Base-by-base conservation (phyloP, 2,888 invertebrate species). In the Carterocephalus palaemon region DNA sequence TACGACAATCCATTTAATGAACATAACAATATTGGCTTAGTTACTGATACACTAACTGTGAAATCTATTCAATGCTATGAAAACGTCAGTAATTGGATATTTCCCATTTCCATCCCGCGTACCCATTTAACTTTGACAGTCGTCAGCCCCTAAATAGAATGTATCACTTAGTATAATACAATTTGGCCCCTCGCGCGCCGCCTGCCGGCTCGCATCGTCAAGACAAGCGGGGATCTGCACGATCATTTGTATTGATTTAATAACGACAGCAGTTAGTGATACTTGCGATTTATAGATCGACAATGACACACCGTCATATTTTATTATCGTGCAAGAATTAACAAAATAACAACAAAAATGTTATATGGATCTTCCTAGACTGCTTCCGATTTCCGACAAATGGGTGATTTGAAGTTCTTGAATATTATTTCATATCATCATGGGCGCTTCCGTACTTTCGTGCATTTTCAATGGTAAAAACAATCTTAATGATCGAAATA, bases 111-210 rank as follows among this genome's bases (percentile, higher is more conserved):
- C 19, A 7, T 9, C 22, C 22, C 33, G 17, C 26, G 34, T 34
- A 34, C 42, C 43, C 43, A 43, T 43, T 43, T 29, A 43, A 43
- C 36, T 43, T 36, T 22, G 37, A 38, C 37, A 45, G 37, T 38
- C 38, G 32, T 37, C 53, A 33, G 53, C 67, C 68, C 69, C 67
- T 61, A 67, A 78, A 75, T 69, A 68, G 70, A 64, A 64, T 67
- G 68, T 76, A 72, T 77, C 79, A 83, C 81, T 83, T 81, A 80
- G 76, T 75, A 65, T 75, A 81, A 81, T 78, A 71, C 66, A 72
- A 75, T 78, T 73, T 67, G 69, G 64, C 60, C 72, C 77, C 75
- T 62, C 64, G 56, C 60, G 61, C 59, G 62, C 60, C 56, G 58
- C 56, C 55, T 56, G 52, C 53, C 47, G 59, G 64, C 66, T 65